Evolutionary conservation across 2,888 invertebrate genomes (phyloP).

Genomic region (Tipula confusa): DNA sequence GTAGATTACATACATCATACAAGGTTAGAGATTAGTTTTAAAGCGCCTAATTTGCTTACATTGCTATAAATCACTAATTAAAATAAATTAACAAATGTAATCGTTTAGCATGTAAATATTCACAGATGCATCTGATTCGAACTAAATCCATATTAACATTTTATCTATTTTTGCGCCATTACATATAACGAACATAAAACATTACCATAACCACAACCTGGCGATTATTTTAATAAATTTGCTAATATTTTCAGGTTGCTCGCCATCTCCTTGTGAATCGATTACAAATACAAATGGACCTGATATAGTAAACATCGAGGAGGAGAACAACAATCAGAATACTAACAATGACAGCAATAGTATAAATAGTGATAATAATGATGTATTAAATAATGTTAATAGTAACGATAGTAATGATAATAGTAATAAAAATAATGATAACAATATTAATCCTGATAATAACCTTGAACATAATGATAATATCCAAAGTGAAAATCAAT

Average conservation of each 20-base stretch:
- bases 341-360: constrained; percentile 12
- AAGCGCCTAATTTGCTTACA: too few species aligned
- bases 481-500: constrained; percentile 40
- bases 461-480: constrained; percentile 40
- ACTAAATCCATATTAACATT: not conserved
- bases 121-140: not conserved
- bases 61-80: too few species aligned
- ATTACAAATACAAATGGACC: constrained; percentile 63
- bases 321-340: constrained; percentile 21
- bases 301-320: constrained; percentile 4
- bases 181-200: not conserved
- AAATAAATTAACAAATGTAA: not conserved
- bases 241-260: constrained; percentile 58
- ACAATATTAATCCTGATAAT: constrained; percentile 41
- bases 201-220: not conserved
- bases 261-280: constrained; percentile 75
- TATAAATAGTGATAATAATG: not conserved
- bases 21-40: not conserved
- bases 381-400: constrained; percentile 29
- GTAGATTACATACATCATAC: not conserved
- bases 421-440: constrained; percentile 46
- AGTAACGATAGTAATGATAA: constrained; percentile 43
- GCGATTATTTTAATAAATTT: not conserved
- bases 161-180: not conserved
- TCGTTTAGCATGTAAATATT: not conserved